Evolutionary conservation across 2,797 vertebrate genomes (phyloP).

Genomic region (Hemitrygon akajei): DNA sequence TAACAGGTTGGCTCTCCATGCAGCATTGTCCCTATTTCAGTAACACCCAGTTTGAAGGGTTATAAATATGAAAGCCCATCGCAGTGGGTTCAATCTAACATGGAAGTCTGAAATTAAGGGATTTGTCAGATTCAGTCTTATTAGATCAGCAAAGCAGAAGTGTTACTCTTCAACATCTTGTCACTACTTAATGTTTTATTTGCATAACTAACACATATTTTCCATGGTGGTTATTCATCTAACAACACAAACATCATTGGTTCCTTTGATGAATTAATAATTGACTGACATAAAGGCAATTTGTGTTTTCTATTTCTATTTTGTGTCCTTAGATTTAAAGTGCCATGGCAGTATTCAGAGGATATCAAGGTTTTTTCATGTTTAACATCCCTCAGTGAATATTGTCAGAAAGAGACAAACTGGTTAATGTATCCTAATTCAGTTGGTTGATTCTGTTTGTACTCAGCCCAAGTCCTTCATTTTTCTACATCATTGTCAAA

Average conservation of each 20-base stretch:
- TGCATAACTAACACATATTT: neutral
- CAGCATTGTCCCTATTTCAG: neutral
- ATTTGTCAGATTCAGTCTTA: neutral
- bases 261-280: neutral
- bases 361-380: neutral
- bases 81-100: neutral
- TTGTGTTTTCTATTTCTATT: too few species aligned
- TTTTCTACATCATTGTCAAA: neutral
- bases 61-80: neutral
- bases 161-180: neutral
- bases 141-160: neutral
- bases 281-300: neutral
- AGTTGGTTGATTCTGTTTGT: neutral
- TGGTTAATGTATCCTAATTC: neutral
- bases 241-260: neutral
- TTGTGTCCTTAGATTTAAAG: neutral
- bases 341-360: neutral
- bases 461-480: neutral
- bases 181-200: neutral
- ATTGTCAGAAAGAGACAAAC: neutral
- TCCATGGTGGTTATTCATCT: neutral
- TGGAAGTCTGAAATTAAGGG: neutral
- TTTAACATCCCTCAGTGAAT: neutral
- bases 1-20: too few species aligned
- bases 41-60: neutral